Percentiles rank a stretch among this genome's conserved stretches.
These are phyloP conservation scores for Macroramphosus scolopax DNA, from an alignment of 2,797 vertebrate genomes.

Conservation along the genomic window DNA sequence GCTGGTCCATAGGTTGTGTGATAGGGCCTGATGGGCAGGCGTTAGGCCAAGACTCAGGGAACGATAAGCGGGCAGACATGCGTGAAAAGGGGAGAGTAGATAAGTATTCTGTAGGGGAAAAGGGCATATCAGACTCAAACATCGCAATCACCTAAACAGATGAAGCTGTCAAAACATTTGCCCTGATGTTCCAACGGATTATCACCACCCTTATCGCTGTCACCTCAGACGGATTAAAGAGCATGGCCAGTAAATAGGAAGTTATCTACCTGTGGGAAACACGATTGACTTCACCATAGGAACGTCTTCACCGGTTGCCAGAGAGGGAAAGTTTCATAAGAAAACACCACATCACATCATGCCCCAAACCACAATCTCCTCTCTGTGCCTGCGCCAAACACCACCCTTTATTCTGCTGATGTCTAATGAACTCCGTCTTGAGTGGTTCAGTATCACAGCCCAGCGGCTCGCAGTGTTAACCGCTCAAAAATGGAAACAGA, in stretches of 20 bases:
- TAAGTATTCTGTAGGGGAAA: constrained; percentile 65
- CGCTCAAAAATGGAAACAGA: not conserved
- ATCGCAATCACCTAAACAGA: constrained; percentile 59
- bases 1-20: constrained; percentile 22
- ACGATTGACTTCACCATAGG: constrained; percentile 7
- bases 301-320: not conserved
- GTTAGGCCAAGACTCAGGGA: constrained; percentile 33
- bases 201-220: constrained; percentile 52
- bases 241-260: constrained; percentile 28
- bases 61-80: constrained; percentile 75
- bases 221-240: constrained; percentile 49
- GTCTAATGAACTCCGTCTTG: constrained; percentile 14
- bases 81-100: constrained; percentile 69
- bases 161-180: constrained; percentile 72
- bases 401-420: constrained; percentile 10
- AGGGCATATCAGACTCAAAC: constrained; percentile 67
- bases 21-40: constrained; percentile 46
- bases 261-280: constrained; percentile 22
- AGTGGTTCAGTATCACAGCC: constrained; percentile 1
- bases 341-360: constrained; percentile 32
- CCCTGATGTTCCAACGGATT: constrained; percentile 51
- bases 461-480: not conserved
- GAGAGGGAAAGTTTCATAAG: constrained; percentile 1
- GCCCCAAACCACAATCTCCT: constrained; percentile 16
- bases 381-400: constrained; percentile 11